Percentiles rank a stretch among this genome's conserved stretches.
These are phyloP conservation scores for Ispidina picta DNA, from an alignment of 2,797 vertebrate species.

Conservation along the genomic window DNA sequence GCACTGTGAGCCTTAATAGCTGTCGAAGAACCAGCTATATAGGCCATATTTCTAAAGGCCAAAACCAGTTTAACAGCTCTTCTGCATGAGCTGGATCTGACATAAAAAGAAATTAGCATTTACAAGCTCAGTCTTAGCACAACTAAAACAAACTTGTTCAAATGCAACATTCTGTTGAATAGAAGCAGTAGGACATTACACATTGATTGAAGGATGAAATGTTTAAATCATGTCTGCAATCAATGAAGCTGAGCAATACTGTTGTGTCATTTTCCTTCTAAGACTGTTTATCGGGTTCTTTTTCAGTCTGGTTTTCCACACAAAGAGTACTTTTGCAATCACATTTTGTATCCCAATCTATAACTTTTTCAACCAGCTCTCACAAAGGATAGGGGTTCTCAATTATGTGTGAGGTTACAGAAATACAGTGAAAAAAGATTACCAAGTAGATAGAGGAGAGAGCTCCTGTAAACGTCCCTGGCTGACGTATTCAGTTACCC, in stretches of 20 bases:
- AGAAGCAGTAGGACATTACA: neutral
- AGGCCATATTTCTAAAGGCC: neutral
- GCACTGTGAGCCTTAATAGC: neutral
- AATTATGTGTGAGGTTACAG: neutral
- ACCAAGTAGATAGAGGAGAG: neutral
- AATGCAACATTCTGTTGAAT: neutral
- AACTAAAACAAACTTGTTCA: neutral
- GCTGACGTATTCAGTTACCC: neutral
- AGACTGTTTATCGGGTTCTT: neutral
- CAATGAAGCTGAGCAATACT: neutral
- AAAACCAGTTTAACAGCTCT: neutral
- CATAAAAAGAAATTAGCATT: neutral
- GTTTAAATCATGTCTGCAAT: slow-evolving; percentile 7
- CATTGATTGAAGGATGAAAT: slow-evolving; percentile 6
- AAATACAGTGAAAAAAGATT: neutral
- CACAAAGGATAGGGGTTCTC: neutral
- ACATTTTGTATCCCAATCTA: neutral
- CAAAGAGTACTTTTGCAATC: neutral
- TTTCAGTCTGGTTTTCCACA: neutral
- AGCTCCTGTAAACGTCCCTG: neutral
- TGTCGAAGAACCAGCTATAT: neutral
- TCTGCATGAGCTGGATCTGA: neutral
- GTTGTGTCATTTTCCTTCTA: neutral
- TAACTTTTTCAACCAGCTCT: neutral
- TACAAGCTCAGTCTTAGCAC: neutral